These are phyloP conservation scores for Aselliscus stoliczkanus DNA, from an alignment of 2,797 vertebrate genomes.

Conservation along the genomic window DNA sequence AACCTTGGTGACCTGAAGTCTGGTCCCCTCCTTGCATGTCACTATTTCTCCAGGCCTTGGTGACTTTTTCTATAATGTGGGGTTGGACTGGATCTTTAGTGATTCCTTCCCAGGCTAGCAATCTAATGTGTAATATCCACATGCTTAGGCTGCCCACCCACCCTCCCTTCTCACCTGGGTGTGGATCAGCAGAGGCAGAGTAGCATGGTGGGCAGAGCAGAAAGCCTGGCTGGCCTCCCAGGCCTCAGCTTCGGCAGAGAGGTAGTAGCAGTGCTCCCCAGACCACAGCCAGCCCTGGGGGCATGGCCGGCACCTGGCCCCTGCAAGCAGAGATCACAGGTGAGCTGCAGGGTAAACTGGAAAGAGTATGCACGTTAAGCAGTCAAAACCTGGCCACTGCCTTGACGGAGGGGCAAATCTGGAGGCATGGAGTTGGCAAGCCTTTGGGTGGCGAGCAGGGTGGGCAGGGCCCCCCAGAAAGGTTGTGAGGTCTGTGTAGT, in stretches of 20 bases:
- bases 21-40: neutral
- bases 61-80: neutral
- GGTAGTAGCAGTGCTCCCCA: slow-evolving; percentile 48
- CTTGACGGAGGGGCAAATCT: neutral
- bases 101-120: neutral
- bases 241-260: neutral
- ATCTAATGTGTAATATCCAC: neutral
- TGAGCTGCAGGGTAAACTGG: neutral
- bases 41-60: neutral
- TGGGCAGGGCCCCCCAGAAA: accelerated
- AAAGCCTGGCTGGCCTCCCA: slow-evolving; percentile 64
- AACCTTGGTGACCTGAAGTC: neutral
- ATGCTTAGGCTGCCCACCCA: neutral
- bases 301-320: slow-evolving; percentile 45
- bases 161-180: slow-evolving; percentile 51
- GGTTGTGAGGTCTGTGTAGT: accelerated
- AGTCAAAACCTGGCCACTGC: accelerated
- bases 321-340: slow-evolving; percentile 19
- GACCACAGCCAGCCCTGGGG: slow-evolving; percentile 61
- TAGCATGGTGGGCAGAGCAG: slow-evolving; percentile 35
- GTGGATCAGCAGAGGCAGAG: slow-evolving; percentile 59
- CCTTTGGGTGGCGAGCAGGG: neutral
- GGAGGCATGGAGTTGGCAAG: neutral
- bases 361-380: accelerated
- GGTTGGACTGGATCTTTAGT: neutral